A percentile compares a stretch with the other conserved stretches of the same genome.
Evolutionary conservation across 2,113 vertebrate species (phyloP).

Genomic region (Bos indicus): DNA sequence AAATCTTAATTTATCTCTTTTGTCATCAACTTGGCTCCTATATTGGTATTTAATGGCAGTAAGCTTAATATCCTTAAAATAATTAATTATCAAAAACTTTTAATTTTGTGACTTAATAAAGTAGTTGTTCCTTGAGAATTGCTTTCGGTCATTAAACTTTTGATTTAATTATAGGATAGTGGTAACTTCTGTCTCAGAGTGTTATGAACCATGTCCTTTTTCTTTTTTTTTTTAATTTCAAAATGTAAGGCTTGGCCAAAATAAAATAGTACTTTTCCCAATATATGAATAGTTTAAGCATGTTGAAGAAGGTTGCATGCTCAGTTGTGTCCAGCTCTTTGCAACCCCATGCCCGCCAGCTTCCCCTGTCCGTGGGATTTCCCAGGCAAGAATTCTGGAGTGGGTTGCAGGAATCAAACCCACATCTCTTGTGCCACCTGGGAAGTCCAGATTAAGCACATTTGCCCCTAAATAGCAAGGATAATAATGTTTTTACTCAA

Average conservation of each 20-base stretch:
- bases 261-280: conserved; percentile 39
- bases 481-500: conserved; percentile 23
- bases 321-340: neutral
- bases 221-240: conserved; percentile 21
- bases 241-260: neutral
- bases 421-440: neutral
- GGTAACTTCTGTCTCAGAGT: neutral
- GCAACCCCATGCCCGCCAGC: neutral
- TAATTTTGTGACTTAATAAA: neutral
- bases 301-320: neutral
- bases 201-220: neutral
- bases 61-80: neutral
- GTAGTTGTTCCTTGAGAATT: neutral
- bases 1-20: neutral
- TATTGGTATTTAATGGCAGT: neutral
- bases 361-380: neutral
- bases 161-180: neutral
- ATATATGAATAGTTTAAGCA: neutral
- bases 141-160: neutral
- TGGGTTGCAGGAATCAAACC: neutral
- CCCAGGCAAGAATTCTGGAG: neutral
- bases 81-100: neutral
- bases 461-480: conserved; percentile 19
- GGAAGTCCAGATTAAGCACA: neutral
- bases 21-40: neutral